phyloP scores from a whole-genome alignment of 2,888 invertebrate genomes.

The Imbricaverruca yamaguchii region DNA sequence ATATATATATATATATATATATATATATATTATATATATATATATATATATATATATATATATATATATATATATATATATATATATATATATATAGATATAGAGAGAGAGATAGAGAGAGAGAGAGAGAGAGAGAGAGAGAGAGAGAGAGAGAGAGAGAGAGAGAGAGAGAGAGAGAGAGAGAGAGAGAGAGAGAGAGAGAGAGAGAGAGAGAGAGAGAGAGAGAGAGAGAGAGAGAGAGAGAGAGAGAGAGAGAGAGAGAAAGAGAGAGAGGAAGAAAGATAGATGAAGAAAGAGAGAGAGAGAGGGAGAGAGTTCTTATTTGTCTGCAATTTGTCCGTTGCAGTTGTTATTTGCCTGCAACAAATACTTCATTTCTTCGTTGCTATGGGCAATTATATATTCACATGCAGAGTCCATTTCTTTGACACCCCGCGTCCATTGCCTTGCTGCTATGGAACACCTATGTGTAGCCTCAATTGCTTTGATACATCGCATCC shows the following conservation, averaged over 20 bases:
- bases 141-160: neutral
- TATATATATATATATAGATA: neutral
- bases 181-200: neutral
- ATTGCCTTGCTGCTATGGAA: too few species aligned
- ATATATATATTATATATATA: neutral
- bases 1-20: neutral
- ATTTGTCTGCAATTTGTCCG: too few species aligned
- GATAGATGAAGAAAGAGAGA: neutral
- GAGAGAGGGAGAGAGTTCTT: neutral
- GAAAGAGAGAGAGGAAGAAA: conserved; percentile 9
- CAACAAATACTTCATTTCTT: too few species aligned
- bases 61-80: neutral
- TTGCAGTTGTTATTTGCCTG: too few species aligned
- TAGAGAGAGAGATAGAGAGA: conserved; percentile 12
- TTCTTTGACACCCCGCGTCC: too few species aligned
- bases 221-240: neutral
- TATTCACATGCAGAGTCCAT: too few species aligned
- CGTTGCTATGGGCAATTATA: too few species aligned
- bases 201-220: neutral
- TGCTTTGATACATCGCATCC: too few species aligned
- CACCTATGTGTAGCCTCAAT: too few species aligned
- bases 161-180: neutral
- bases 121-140: conserved; percentile 3
- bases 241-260: neutral
- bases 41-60: neutral